These are phyloP conservation scores for Betta splendens DNA, from an alignment of 2,797 vertebrate genomes.

Conservation along the genomic window DNA sequence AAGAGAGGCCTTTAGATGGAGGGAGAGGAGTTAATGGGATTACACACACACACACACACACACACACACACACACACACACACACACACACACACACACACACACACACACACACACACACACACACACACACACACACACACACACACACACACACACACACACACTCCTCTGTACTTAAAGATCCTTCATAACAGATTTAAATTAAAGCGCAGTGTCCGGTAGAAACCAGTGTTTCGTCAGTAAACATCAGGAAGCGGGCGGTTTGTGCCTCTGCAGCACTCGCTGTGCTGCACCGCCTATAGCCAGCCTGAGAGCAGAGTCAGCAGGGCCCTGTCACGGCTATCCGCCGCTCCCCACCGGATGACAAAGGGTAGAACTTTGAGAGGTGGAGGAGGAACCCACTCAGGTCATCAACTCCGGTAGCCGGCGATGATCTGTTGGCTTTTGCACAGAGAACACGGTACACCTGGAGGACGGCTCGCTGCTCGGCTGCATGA, in stretches of 20 bases:
- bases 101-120: neutral
- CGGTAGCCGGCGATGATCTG: constrained; percentile 73
- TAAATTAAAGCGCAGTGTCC: constrained; percentile 8
- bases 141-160: no score
- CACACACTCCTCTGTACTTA: neutral
- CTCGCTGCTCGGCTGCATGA: constrained; percentile 54
- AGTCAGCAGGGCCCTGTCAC: constrained; percentile 71
- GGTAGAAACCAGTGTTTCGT: constrained; percentile 29
- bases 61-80: neutral
- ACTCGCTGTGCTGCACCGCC: no score
- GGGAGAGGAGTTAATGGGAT: neutral
- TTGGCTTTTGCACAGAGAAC: constrained; percentile 73
- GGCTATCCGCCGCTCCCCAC: constrained; percentile 62
- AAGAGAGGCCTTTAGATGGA: constrained; percentile 15
- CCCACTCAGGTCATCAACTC: constrained; percentile 71
- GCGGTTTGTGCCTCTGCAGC: constrained; percentile 32
- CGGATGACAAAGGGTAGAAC: constrained; percentile 74
- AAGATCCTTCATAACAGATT: neutral
- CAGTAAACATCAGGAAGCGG: constrained; percentile 32
- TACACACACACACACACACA: neutral
- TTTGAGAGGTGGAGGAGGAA: constrained; percentile 67
- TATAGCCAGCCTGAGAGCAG: constrained; percentile 61
- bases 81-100: neutral
- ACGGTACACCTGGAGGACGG: constrained; percentile 52
- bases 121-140: neutral